Conservation (phyloP, 2,888 invertebrate genomes). For the Terebella lapidaria region DNA sequence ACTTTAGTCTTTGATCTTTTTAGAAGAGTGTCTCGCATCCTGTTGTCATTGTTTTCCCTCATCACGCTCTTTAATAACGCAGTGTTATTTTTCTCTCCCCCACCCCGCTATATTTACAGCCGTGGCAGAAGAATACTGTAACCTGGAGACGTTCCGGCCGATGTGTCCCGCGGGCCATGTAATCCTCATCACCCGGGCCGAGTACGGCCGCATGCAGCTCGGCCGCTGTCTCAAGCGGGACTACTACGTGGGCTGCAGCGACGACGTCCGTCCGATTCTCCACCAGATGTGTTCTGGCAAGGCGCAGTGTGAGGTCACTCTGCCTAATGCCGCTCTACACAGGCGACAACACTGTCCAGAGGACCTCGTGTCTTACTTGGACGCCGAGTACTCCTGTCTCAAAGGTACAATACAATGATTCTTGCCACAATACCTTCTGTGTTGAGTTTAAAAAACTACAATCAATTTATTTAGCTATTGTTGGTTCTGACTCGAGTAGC, state of each 20-base stretch:
- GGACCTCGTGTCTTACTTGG: constrained; percentile 18
- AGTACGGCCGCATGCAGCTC: constrained; percentile 15
- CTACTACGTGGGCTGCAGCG: constrained; percentile 15
- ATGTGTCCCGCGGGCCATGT: constrained; percentile 12
- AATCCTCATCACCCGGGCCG: constrained; percentile 13
- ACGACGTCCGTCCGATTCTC: constrained; percentile 7
- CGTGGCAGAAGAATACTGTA: constrained; percentile 13
- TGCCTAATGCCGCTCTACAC: constrained; percentile 12
- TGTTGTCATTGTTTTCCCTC: no score
- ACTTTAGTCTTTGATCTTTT: no score
- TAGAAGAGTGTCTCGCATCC: no score
- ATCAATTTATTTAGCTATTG: no score
- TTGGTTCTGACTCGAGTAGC: no score
- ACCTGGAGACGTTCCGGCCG: constrained; percentile 13
- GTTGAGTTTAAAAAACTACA: no score
- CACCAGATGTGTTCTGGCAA: constrained; percentile 15
- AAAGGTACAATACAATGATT: constrained; percentile 4
- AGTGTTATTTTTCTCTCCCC: not conserved
- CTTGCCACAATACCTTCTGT: no score
- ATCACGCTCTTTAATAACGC: not conserved
- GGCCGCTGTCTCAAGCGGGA: constrained; percentile 11
- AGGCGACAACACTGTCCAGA: constrained; percentile 12
- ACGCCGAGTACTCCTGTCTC: constrained; percentile 14
- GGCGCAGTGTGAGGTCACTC: constrained; percentile 7
- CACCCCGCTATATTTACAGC: not conserved